These are phyloP conservation scores for Neogale vison DNA, from an alignment of 2,113 vertebrate genomes.

Conservation along the genomic window DNA sequence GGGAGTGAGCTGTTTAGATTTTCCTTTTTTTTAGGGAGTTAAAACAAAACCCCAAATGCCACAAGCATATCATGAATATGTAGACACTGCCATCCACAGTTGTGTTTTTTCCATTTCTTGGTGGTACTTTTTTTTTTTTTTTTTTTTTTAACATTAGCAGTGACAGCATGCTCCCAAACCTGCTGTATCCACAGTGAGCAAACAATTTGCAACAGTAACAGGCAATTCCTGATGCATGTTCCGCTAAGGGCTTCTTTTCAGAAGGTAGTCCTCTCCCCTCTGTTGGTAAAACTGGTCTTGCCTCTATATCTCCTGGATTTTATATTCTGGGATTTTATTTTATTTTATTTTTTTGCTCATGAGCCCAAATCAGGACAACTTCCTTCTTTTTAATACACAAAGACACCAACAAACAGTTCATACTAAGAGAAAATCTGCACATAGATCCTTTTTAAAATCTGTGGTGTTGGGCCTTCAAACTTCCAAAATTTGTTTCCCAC, in stretches of 20 bases:
- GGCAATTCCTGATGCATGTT: accelerated
- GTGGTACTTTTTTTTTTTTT: background rate
- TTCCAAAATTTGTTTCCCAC: slow-evolving; percentile 76
- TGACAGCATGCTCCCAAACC: slow-evolving; percentile 24
- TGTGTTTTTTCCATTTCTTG: slow-evolving; percentile 44
- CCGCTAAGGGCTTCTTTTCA: accelerated
- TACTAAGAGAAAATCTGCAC: background rate
- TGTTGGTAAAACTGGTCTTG: background rate
- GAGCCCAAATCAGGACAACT: background rate
- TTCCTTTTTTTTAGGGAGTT: slow-evolving; percentile 30
- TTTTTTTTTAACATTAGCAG: background rate
- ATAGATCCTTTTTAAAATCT: background rate
- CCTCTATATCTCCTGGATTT: accelerated
- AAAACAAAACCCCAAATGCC: slow-evolving; percentile 37
- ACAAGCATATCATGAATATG: background rate
- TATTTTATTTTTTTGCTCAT: background rate
- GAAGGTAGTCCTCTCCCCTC: background rate
- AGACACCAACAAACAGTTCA: background rate
- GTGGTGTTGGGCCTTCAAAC: slow-evolving; percentile 58
- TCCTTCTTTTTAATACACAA: background rate
- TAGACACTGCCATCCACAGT: background rate
- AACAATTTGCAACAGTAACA: background rate
- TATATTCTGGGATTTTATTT: background rate
- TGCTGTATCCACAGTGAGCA: background rate
- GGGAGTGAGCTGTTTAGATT: background rate